Percentiles rank a stretch among this genome's conserved stretches.
Conservation (phyloP, 2,888 invertebrate species). For the Cyclophora albipunctata region DNA sequence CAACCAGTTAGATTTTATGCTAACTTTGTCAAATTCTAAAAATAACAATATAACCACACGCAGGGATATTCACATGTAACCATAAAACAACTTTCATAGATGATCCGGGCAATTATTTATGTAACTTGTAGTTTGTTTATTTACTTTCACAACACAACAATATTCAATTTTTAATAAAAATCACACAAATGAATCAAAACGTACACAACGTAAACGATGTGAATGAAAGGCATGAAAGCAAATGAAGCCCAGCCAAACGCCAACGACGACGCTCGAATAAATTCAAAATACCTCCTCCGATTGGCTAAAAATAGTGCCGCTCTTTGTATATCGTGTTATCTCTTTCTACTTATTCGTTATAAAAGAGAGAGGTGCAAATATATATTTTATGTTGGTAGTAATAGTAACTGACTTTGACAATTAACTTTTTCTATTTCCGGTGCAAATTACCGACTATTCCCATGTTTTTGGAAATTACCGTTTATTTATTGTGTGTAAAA, state of each 20-base stretch:
- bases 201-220: slow-evolving; percentile 30
- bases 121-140: slow-evolving; percentile 7
- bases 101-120: neutral
- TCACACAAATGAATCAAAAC: slow-evolving; percentile 31
- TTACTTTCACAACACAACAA: slow-evolving; percentile 11
- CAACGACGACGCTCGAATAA: slow-evolving; percentile 59
- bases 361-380: slow-evolving; percentile 13
- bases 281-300: slow-evolving; percentile 52
- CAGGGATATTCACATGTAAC: slow-evolving; percentile 40
- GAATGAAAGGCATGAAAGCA: slow-evolving; percentile 36
- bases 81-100: slow-evolving; percentile 6
- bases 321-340: slow-evolving; percentile 14
- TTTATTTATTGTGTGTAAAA: too few relatives aligned
- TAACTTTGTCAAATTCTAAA: slow-evolving; percentile 37
- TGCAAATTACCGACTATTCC: too few relatives aligned
- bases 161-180: slow-evolving; percentile 7
- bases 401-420: slow-evolving; percentile 1
- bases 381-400: slow-evolving; percentile 14
- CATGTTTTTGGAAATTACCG: too few relatives aligned
- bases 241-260: slow-evolving; percentile 46
- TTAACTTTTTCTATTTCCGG: neutral
- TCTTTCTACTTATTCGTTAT: slow-evolving; percentile 2
- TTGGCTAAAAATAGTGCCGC: slow-evolving; percentile 51
- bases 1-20: slow-evolving; percentile 5
- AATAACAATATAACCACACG: slow-evolving; percentile 56